phyloP scores from a whole-genome alignment of 2,888 invertebrate genomes.

The Morpho helenor region DNA sequence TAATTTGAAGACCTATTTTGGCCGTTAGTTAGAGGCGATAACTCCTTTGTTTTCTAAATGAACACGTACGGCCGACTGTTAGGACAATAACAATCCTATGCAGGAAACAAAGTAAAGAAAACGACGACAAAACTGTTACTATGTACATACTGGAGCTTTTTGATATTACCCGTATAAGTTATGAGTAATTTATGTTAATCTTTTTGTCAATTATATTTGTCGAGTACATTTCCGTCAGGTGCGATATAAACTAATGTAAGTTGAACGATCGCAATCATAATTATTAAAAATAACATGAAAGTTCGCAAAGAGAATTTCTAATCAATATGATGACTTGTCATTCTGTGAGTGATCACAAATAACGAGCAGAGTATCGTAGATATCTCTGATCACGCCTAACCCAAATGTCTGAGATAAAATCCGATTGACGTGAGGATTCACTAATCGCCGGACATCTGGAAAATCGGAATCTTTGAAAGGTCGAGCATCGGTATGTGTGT shows the following conservation, averaged over 20 bases:
- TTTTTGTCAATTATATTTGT: no score
- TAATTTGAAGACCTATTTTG: no score
- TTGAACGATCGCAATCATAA: constrained; percentile 12
- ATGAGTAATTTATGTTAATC: no score
- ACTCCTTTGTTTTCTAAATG: no score
- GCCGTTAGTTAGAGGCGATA: no score
- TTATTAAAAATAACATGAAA: constrained; percentile 21
- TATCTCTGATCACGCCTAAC: constrained; percentile 63
- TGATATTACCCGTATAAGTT: no score
- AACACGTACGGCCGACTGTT: no score
- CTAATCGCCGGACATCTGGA: constrained; percentile 43
- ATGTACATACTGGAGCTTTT: no score
- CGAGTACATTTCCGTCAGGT: no score
- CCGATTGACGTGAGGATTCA: constrained; percentile 65
- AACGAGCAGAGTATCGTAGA: constrained; percentile 42
- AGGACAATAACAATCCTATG: no score
- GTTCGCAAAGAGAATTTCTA: constrained; percentile 29
- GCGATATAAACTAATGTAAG: not conserved
- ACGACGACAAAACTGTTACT: no score
- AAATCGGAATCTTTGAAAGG: constrained; percentile 35
- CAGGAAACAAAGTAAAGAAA: no score
- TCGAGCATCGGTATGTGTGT: constrained; percentile 56
- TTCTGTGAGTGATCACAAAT: constrained; percentile 59
- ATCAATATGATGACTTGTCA: constrained; percentile 59
- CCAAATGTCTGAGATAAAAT: constrained; percentile 65